Conservation (phyloP, 2,113 vertebrate species). For the Dicaeum eximium region DNA sequence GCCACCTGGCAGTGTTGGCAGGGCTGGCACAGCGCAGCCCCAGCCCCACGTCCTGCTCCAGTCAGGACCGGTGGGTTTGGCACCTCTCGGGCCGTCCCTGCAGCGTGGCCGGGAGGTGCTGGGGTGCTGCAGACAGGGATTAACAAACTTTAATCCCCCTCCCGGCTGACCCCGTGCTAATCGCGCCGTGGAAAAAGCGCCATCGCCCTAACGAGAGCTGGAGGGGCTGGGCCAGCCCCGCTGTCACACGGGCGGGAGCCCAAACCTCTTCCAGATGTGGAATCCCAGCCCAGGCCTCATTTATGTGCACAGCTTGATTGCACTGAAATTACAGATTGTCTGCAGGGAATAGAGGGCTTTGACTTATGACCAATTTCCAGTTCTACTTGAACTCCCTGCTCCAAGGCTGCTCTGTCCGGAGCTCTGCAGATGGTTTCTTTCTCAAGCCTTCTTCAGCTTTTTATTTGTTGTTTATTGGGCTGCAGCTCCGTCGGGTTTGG, state of each 20-base stretch:
- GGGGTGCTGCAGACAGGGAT: background rate
- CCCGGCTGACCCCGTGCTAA: background rate
- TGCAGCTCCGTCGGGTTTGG: background rate
- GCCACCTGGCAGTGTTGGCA: fast-evolving
- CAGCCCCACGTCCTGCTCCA: background rate
- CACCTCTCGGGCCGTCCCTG: background rate
- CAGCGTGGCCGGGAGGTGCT: background rate
- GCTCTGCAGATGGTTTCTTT: background rate
- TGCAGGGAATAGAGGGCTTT: constrained; percentile 58
- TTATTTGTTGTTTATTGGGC: background rate
- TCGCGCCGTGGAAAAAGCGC: constrained; percentile 38
- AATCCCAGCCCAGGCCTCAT: constrained; percentile 60
- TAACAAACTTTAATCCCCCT: constrained; percentile 12
- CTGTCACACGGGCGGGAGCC: constrained; percentile 59
- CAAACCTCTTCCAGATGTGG: constrained; percentile 72
- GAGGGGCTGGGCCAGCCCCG: background rate
- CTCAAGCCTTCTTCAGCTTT: background rate
- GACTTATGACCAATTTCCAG: constrained; percentile 64
- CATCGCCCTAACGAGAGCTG: background rate
- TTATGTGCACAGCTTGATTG: constrained; percentile 65
- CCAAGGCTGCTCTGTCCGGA: background rate
- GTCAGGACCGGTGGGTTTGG: fast-evolving
- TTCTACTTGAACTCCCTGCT: constrained; percentile 46
- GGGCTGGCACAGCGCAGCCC: background rate
- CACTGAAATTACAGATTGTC: constrained; percentile 64